Percentiles rank a stretch among this genome's conserved stretches.
phyloP scores from a whole-genome alignment of 2,888 invertebrate genomes.

The Epirrhoe tristata region DNA sequence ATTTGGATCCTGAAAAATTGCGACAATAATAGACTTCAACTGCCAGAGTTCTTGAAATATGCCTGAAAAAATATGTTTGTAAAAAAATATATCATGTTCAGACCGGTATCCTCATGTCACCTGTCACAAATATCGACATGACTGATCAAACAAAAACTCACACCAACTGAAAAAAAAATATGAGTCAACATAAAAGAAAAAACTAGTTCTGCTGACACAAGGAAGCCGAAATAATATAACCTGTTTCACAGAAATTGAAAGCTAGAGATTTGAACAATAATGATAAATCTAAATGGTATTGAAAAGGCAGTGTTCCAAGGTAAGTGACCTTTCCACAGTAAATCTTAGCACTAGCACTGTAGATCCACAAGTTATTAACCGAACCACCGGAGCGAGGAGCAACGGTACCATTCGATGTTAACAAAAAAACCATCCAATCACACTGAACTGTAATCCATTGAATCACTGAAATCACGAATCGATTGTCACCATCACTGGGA shows the following conservation, averaged over 20 bases:
- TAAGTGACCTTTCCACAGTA: conserved; percentile 80
- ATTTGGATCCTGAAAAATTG: background rate
- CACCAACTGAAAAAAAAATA: conserved; percentile 44
- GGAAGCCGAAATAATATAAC: conserved; percentile 46
- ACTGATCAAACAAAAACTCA: conserved; percentile 28
- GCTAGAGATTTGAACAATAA: conserved; percentile 43
- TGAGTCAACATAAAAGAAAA: conserved; percentile 50
- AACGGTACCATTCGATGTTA: conserved; percentile 73
- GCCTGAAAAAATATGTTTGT: conserved; percentile 2
- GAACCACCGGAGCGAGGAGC: conserved; percentile 76
- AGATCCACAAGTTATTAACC: conserved; percentile 78
- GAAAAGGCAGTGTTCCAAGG: conserved; percentile 60
- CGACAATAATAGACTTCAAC: background rate
- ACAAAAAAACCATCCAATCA: conserved; percentile 49
- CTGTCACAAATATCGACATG: conserved; percentile 31
- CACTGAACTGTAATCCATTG: conserved; percentile 47
- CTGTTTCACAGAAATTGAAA: conserved; percentile 54
- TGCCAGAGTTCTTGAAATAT: background rate
- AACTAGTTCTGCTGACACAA: conserved; percentile 52
- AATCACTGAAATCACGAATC: conserved; percentile 43
- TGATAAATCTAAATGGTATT: conserved; percentile 43
- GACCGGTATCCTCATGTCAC: conserved; percentile 2
- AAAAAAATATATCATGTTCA: conserved; percentile 16
- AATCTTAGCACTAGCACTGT: conserved; percentile 80
- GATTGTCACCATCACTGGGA: conserved; percentile 60